A percentile compares a stretch with the other conserved stretches of the same genome.
Conservation (phyloP, 2,888 invertebrate genomes). For the Diaphora mendica region DNA sequence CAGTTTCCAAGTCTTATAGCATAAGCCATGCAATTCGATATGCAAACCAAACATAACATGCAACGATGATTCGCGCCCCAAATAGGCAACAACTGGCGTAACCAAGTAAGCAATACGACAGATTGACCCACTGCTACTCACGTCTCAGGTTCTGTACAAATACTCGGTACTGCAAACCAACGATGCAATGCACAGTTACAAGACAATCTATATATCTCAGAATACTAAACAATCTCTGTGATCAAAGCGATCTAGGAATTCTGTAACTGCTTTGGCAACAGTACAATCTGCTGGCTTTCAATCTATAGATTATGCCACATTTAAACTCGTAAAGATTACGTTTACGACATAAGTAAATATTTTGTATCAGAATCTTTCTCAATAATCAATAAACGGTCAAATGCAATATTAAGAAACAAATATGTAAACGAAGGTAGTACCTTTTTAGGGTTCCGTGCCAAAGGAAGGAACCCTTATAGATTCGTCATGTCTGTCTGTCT, state of each 20-base stretch:
- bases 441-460: too few species aligned
- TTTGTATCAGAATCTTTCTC: constrained; percentile 20
- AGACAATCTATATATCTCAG: constrained; percentile 13
- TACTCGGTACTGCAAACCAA: constrained; percentile 25
- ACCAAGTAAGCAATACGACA: constrained; percentile 46
- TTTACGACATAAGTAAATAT: constrained; percentile 34
- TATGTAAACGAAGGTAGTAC: constrained; percentile 17
- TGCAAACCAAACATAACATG: constrained; percentile 44
- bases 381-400: constrained; percentile 10
- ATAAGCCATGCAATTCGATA: constrained; percentile 49
- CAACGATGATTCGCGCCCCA: constrained; percentile 53
- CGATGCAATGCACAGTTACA: constrained; percentile 27
- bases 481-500: too few species aligned
- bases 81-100: constrained; percentile 55
- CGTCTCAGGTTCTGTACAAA: constrained; percentile 41
- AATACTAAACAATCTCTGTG: constrained; percentile 19
- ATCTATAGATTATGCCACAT: constrained; percentile 48
- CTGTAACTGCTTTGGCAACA: constrained; percentile 44
- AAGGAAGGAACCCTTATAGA: too few species aligned
- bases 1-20: constrained; percentile 23
- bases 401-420: constrained; percentile 6
- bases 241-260: not conserved
- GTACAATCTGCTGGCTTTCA: constrained; percentile 41
- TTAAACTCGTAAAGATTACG: constrained; percentile 34
- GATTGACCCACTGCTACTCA: constrained; percentile 33